A percentile compares a stretch with the other conserved stretches of the same genome.
phyloP scores from a whole-genome alignment of 2,888 invertebrate species.

The Caenorhabditis sinica region DNA sequence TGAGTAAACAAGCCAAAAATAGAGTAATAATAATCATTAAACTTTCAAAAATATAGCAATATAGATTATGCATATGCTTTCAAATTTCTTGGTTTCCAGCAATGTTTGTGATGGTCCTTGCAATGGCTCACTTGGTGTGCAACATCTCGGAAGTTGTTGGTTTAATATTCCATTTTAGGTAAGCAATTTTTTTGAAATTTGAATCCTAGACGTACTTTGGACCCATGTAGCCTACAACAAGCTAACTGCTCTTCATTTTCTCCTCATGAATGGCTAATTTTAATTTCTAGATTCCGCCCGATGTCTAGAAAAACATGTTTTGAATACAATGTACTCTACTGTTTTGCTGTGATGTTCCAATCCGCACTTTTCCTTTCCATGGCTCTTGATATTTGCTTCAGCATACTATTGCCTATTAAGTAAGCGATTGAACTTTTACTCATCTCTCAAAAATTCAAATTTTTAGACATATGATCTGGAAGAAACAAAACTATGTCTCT shows the following conservation, averaged over 20 bases:
- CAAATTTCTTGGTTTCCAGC: constrained; percentile 20
- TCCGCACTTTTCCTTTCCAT: constrained; percentile 49
- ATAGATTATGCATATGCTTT: too few species aligned
- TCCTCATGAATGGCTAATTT: too few species aligned
- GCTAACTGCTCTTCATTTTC: too few species aligned
- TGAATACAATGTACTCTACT: constrained; percentile 56
- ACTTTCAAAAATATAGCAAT: too few species aligned
- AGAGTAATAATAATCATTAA: too few species aligned
- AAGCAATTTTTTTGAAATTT: neutral
- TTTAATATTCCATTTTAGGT: constrained; percentile 37
- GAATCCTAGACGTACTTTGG: neutral
- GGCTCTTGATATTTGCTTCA: constrained; percentile 57
- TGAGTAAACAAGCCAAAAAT: too few species aligned
- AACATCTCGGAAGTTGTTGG: constrained; percentile 56
- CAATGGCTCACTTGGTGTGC: constrained; percentile 48
- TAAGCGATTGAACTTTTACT: constrained; percentile 9
- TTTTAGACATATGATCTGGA: constrained; percentile 66
- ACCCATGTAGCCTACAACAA: too few species aligned
- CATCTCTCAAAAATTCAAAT: neutral
- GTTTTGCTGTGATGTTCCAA: constrained; percentile 56
- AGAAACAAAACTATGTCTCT: constrained; percentile 53
- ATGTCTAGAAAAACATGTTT: constrained; percentile 56
- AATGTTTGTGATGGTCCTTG: constrained; percentile 51
- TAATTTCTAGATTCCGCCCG: constrained; percentile 37
- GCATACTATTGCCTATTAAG: constrained; percentile 60